Conservation (phyloP, 2,797 vertebrate species). For the Discoglossus pictus region DNA sequence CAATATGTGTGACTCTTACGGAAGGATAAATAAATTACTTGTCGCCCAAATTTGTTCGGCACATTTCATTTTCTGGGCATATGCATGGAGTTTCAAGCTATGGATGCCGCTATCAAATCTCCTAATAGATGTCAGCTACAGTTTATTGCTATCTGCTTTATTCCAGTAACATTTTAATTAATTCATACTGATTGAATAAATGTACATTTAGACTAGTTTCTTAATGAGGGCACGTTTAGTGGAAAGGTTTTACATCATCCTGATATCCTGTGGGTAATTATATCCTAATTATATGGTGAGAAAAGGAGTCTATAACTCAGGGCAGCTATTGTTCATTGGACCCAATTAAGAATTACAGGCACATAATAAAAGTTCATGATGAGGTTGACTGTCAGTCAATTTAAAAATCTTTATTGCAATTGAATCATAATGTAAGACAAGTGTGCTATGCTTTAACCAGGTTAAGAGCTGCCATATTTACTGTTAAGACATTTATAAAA, state of each 20-base stretch:
- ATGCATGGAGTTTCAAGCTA: constrained; percentile 63
- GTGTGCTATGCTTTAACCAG: constrained; percentile 66
- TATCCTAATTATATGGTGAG: constrained; percentile 82
- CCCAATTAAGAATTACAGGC: constrained; percentile 79
- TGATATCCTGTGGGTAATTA: constrained; percentile 86
- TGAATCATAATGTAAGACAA: constrained; percentile 67
- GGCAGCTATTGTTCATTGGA: constrained; percentile 77
- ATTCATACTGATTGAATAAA: constrained; percentile 85
- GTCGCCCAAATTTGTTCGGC: background rate
- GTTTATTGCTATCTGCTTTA: constrained; percentile 75
- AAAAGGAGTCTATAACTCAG: constrained; percentile 76
- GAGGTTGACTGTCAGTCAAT: constrained; percentile 78
- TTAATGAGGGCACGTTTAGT: constrained; percentile 81
- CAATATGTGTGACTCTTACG: too few species aligned
- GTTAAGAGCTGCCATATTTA: constrained; percentile 59
- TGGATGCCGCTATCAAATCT: constrained; percentile 60
- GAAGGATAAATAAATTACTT: too few species aligned
- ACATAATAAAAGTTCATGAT: constrained; percentile 80
- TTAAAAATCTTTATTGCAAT: constrained; percentile 75
- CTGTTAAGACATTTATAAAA: constrained; percentile 60
- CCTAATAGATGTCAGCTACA: constrained; percentile 71
- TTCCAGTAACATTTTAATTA: constrained; percentile 83
- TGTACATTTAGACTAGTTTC: constrained; percentile 81
- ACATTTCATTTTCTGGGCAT: constrained; percentile 39
- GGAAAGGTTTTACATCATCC: constrained; percentile 83